Percentiles rank a stretch among this genome's conserved stretches.
Evolutionary conservation across 2,113 vertebrate genomes (phyloP).

Genomic region (Corythoichthys intestinalis): DNA sequence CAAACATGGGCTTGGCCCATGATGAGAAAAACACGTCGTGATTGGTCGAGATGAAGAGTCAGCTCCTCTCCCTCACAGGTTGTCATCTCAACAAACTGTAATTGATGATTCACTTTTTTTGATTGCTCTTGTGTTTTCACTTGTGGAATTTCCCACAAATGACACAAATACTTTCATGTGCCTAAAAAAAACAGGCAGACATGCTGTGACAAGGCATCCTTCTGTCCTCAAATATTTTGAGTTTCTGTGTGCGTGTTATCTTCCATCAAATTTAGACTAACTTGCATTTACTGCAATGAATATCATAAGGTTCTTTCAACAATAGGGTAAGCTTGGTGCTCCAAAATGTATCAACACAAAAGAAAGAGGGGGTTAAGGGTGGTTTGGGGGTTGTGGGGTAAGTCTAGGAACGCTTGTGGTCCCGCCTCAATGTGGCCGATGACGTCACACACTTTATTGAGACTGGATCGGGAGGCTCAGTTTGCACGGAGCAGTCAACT

Average conservation of each 20-base stretch:
- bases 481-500: slow-evolving; percentile 3
- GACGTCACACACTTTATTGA: slow-evolving; percentile 47
- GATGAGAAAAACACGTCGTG: slow-evolving; percentile 50
- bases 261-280: background rate
- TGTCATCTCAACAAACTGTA: slow-evolving; percentile 41
- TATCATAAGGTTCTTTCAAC: background rate
- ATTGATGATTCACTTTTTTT: slow-evolving; percentile 43
- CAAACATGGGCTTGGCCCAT: slow-evolving; percentile 51
- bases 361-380: background rate
- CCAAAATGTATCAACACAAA: background rate
- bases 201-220: background rate
- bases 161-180: background rate
- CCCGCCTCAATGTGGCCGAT: slow-evolving; percentile 27
- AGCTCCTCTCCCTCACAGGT: slow-evolving; percentile 24
- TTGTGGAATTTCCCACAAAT: slow-evolving; percentile 36
- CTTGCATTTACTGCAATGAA: background rate
- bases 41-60: slow-evolving; percentile 27
- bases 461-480: background rate
- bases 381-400: background rate
- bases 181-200: background rate
- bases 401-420: background rate
- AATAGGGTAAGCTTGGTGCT: background rate
- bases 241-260: background rate
- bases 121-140: slow-evolving; percentile 36
- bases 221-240: background rate